Evolutionary conservation across 2,797 vertebrate species (phyloP).

Genomic region (Myiotriccus ornatus): DNA sequence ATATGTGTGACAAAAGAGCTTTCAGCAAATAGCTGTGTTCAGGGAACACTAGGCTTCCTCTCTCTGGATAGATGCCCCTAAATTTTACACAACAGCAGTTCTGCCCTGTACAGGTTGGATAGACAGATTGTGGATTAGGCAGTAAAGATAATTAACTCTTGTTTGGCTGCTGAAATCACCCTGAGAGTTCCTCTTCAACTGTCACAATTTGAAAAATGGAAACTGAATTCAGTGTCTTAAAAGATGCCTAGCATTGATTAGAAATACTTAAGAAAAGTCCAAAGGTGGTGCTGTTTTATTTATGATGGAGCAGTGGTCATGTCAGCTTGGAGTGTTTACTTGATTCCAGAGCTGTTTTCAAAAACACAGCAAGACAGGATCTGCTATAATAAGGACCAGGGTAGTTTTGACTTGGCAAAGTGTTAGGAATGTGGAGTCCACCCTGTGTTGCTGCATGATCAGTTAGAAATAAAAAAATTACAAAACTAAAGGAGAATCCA

Average conservation of each 20-base stretch:
- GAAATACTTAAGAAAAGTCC: background rate
- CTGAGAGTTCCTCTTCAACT: background rate
- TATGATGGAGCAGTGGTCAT: background rate
- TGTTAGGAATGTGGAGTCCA: background rate
- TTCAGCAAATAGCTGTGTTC: background rate
- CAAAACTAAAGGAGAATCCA: background rate
- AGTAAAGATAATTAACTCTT: background rate
- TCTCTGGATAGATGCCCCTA: background rate
- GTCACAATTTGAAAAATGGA: background rate
- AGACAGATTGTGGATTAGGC: background rate
- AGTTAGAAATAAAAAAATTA: background rate
- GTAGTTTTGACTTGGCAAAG: background rate
- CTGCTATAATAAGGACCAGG: background rate
- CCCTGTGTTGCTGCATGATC: background rate
- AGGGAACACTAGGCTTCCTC: background rate
- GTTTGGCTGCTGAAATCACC: background rate
- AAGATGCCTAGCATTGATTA: background rate
- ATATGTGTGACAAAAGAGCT: background rate
- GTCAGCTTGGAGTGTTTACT: background rate
- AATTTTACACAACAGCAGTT: background rate
- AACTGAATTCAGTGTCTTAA: background rate
- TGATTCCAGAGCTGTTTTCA: background rate
- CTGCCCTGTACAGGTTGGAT: background rate
- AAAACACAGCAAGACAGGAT: background rate
- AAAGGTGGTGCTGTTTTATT: background rate